Base-by-base conservation (phyloP, 2,113 vertebrate species). In the Semnornis frantzii region DNA sequence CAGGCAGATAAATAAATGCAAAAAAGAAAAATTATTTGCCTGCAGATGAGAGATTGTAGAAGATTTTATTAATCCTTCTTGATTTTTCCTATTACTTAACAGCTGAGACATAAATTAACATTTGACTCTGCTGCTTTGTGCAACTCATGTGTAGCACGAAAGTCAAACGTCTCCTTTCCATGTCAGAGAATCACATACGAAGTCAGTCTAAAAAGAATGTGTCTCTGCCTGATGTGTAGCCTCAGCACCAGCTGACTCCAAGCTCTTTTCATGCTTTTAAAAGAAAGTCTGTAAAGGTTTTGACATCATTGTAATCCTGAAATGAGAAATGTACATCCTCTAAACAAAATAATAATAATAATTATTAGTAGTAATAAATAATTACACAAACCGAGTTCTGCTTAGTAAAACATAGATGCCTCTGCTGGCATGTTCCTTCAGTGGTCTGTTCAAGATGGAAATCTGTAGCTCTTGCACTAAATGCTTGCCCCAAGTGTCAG, bases 21-120 rank as follows among this genome's bases (percentile, higher is more conserved):
- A 89, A 89, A 75, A 80, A 78, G 54, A 74, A 59, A 60, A 84
- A 95, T 87, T 75, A 89, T 93, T 89, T 91, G 88, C 93, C 85
- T 90, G 70, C 85, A 92, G 55, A 95, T 81, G 54, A 90, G 65
- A 94, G 73, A 78, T 24, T 44, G 18, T 23, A 85, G 55, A 74
- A 58, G 59, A 63, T 72, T 85, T 84, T 86, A 75, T 79, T 92
- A 57, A 72, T 72, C 81, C 63, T 65, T 50, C 83, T 65, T 93
- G 66, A 89, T 81, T 94, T 90, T 84, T 88, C 66, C 42, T 81
- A 50, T 62, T 92, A 89, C 69, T 94, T 91, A 91, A 81, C 87
- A 30, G 65, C 65, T 0, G 6, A 85, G 79, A 94, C 50, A 77
- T 44, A 92, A 94, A 94, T 90, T 89, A 90, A 89, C 69, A 62